Evolutionary conservation across 2,888 invertebrate species (phyloP).

Genomic region (Nemotelus nigrinus): DNA sequence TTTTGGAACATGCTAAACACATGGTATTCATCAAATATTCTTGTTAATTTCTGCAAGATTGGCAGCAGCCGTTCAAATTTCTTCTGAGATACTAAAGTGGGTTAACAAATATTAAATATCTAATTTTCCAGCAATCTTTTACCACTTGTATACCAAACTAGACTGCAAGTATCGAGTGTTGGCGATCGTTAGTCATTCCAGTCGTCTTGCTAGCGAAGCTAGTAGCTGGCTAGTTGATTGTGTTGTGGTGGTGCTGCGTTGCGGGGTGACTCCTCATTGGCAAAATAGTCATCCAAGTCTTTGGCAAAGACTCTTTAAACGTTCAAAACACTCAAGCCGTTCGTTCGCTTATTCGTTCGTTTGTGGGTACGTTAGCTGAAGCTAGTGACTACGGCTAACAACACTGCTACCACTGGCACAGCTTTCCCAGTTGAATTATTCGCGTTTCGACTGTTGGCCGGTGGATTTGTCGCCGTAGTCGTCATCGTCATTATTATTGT

Average conservation of each 20-base stretch:
- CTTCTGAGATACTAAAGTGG: too few relatives aligned
- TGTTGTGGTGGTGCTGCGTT: conserved; percentile 12
- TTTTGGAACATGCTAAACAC: too few relatives aligned
- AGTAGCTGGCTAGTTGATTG: neutral
- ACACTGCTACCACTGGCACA: neutral
- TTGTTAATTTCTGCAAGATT: too few relatives aligned
- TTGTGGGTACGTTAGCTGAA: conserved; percentile 9
- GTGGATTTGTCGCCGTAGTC: neutral
- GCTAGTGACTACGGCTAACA: too few relatives aligned
- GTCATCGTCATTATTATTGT: conserved; percentile 18
- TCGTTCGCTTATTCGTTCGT: neutral
- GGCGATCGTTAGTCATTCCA: conserved; percentile 34
- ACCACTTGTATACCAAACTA: too few relatives aligned
- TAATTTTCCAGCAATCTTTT: too few relatives aligned
- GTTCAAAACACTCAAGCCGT: too few relatives aligned
- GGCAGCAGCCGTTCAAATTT: too few relatives aligned
- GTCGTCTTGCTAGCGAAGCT: conserved; percentile 1
- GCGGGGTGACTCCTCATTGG: conserved; percentile 2
- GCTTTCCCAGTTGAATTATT: conserved; percentile 19
- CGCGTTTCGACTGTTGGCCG: conserved; percentile 34
- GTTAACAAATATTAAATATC: too few relatives aligned
- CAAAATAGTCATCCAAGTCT: conserved; percentile 21
- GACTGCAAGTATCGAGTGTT: neutral
- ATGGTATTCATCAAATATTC: too few relatives aligned
- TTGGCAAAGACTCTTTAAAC: conserved; percentile 21